phyloP scores from a whole-genome alignment of 2,113 vertebrate genomes.

The Brachirus orientalis region DNA sequence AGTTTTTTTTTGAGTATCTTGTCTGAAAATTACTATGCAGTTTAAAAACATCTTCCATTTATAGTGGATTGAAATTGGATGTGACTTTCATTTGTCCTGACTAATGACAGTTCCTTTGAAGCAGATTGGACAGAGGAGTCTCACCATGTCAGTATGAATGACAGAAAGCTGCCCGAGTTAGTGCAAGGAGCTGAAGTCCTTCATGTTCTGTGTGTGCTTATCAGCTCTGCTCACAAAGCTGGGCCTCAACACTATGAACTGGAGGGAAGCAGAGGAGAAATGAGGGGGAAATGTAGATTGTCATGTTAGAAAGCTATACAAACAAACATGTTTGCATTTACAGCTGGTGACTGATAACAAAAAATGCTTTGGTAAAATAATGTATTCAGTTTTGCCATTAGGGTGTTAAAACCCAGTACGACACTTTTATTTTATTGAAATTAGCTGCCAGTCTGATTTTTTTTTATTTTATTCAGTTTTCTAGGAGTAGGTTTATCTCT shows the following conservation, averaged over 20 bases:
- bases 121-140: slow-evolving; percentile 24
- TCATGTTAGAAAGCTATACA: background rate
- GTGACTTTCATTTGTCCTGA: slow-evolving; percentile 56
- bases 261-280: slow-evolving; percentile 6
- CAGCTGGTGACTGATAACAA: background rate
- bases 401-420: background rate
- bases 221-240: slow-evolving; percentile 64
- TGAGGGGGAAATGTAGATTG: background rate
- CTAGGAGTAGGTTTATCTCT: background rate
- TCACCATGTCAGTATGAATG: slow-evolving; percentile 20
- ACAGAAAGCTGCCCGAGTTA: slow-evolving; percentile 12
- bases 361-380: background rate
- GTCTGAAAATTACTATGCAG: too few relatives aligned
- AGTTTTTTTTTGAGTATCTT: slow-evolving; percentile 7
- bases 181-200: slow-evolving; percentile 29
- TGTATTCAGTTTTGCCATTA: background rate
- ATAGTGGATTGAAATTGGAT: too few relatives aligned
- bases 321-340: slow-evolving; percentile 7
- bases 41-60: slow-evolving; percentile 19
- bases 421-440: too few relatives aligned
- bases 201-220: slow-evolving; percentile 44
- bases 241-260: slow-evolving; percentile 41
- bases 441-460: too few relatives aligned
- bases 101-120: slow-evolving; percentile 13
- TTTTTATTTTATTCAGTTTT: too few relatives aligned